Conservation (phyloP, 2,113 vertebrate genomes). For the Dascyllus trimaculatus region DNA sequence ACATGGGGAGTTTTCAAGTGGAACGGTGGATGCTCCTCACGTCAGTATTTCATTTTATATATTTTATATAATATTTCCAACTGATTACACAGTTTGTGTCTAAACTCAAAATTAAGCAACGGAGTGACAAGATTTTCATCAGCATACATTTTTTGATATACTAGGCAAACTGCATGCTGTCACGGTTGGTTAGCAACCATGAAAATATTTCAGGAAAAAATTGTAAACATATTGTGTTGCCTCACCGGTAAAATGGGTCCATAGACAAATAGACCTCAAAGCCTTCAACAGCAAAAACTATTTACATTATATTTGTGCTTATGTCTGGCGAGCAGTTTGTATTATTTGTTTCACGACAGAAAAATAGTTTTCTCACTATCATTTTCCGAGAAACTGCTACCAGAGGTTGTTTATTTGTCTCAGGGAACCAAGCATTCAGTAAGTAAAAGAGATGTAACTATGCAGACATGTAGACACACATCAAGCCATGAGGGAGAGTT, state of each 20-base stretch:
- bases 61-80: not conserved
- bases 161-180: not conserved
- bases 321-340: not conserved
- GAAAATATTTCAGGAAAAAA: not conserved
- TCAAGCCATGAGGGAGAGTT: conserved; percentile 26
- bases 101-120: too few relatives aligned
- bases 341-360: not conserved
- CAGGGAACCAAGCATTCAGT: not conserved
- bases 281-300: not conserved
- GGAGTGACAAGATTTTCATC: too few relatives aligned
- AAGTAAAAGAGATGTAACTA: conserved; percentile 5
- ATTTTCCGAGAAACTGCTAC: not conserved
- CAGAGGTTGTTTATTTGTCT: conserved; percentile 14
- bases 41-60: too few relatives aligned
- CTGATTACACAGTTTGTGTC: not conserved
- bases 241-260: too few relatives aligned
- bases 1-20: too few relatives aligned
- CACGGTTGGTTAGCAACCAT: not conserved
- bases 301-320: not conserved
- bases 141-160: not conserved
- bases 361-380: not conserved
- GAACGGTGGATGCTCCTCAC: too few relatives aligned
- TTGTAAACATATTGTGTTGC: not conserved
- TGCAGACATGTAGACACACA: conserved; percentile 4
- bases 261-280: not conserved